These are phyloP conservation scores for Siphlonurus alternatus DNA, from an alignment of 2,888 invertebrate species.

Conservation along the genomic window DNA sequence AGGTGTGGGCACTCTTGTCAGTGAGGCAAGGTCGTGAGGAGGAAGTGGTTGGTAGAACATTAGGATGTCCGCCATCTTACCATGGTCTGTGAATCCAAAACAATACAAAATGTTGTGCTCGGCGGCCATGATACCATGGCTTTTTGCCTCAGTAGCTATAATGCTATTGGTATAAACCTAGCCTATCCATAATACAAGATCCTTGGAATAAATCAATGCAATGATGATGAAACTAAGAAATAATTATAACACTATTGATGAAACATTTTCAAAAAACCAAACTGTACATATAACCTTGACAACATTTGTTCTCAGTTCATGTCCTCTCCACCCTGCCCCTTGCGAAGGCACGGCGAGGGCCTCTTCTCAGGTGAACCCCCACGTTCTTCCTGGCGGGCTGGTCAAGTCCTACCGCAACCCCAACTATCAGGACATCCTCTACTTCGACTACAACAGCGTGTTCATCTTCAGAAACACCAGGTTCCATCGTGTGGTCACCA, in stretches of 20 bases:
- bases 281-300: neutral
- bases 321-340: neutral
- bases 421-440: neutral
- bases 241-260: too few relatives aligned
- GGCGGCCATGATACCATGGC: neutral
- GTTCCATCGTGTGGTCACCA: neutral
- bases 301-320: neutral
- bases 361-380: neutral
- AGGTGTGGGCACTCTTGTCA: too few relatives aligned
- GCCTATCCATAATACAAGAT: too few relatives aligned
- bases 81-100: too few relatives aligned
- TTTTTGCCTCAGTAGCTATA: too few relatives aligned
- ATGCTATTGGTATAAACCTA: too few relatives aligned
- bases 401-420: neutral
- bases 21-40: too few relatives aligned
- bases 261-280: too few relatives aligned
- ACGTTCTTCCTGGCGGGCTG: neutral
- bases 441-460: neutral
- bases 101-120: neutral
- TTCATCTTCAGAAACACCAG: neutral
- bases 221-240: too few relatives aligned
- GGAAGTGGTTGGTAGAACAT: too few relatives aligned
- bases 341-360: neutral
- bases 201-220: too few relatives aligned
- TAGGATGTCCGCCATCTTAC: too few relatives aligned